Percentiles rank a stretch among this genome's conserved stretches.
Evolutionary conservation across 2,888 invertebrate genomes (phyloP).

Genomic region (Xestia ashworthii): DNA sequence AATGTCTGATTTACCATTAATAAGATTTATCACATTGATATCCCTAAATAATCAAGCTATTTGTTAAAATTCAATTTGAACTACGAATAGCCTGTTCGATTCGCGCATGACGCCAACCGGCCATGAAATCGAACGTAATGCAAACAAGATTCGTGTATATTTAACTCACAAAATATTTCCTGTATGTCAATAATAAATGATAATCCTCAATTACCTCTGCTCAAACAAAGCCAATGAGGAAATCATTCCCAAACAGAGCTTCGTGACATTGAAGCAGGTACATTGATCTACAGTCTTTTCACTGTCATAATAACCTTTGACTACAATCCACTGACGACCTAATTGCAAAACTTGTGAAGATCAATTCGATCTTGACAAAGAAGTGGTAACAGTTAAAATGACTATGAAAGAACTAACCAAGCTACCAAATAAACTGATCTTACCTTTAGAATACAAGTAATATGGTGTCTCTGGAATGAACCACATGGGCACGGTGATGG

Average conservation of each 20-base stretch:
- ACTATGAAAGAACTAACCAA: background rate
- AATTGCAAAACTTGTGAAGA: background rate
- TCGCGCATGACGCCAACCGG: too few species aligned
- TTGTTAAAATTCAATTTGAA: background rate
- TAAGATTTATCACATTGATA: too few species aligned
- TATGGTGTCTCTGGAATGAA: conserved; percentile 80
- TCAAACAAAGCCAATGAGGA: background rate
- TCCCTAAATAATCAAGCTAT: too few species aligned
- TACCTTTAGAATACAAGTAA: conserved; percentile 78
- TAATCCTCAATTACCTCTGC: background rate
- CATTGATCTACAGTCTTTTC: background rate
- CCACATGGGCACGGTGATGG: conserved; percentile 68
- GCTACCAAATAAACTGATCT: background rate
- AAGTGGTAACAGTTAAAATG: background rate
- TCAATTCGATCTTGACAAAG: background rate
- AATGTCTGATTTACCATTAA: too few species aligned
- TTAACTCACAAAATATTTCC: background rate
- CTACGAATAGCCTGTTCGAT: background rate
- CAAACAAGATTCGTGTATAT: background rate
- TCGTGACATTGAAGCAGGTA: background rate
- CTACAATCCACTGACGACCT: background rate
- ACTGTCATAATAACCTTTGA: background rate
- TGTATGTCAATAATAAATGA: background rate
- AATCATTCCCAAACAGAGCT: background rate
- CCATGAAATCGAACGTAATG: background rate